phyloP scores from a whole-genome alignment of 1,140 invertebrate genomes.

The Samia ricini region DNA sequence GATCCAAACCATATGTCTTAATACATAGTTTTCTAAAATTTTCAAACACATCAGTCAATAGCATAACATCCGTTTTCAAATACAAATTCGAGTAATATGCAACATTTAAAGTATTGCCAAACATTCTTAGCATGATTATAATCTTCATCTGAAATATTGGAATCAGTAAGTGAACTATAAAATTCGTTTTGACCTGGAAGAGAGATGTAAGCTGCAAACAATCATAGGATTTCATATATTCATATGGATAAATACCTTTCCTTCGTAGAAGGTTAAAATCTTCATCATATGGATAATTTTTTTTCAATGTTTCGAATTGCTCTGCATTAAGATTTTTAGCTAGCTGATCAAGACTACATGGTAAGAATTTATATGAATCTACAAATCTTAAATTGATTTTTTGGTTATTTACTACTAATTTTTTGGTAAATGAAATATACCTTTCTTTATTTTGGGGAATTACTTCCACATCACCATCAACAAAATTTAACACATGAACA shows the following conservation, averaged over 20 bases:
- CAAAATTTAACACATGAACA: constrained; percentile 21
- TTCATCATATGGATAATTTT: neutral
- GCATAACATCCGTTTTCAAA: constrained; percentile 61
- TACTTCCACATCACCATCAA: constrained; percentile 22
- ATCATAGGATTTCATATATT: neutral
- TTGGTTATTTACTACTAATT: constrained; percentile 14
- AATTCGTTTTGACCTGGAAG: constrained; percentile 39
- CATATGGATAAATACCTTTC: neutral
- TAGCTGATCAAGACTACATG: constrained; percentile 25
- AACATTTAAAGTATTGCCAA: constrained; percentile 55
- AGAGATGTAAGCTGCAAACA: neutral
- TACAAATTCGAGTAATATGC: constrained; percentile 65
- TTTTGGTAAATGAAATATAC: constrained; percentile 38
- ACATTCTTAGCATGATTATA: constrained; percentile 58
- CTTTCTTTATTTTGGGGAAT: constrained; percentile 35
- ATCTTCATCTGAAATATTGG: constrained; percentile 42
- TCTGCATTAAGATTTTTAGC: constrained; percentile 21
- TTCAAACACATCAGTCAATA: constrained; percentile 62
- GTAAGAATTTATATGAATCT: constrained; percentile 32
- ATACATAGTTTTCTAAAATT: constrained; percentile 53
- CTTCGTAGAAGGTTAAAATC: neutral
- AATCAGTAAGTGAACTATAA: constrained; percentile 47
- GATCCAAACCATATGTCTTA: constrained; percentile 48
- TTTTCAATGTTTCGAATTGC: constrained; percentile 4
- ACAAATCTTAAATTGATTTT: constrained; percentile 27